These are phyloP conservation scores for Vespertilio murinus DNA, from an alignment of 2,797 vertebrate species.

Conservation along the genomic window DNA sequence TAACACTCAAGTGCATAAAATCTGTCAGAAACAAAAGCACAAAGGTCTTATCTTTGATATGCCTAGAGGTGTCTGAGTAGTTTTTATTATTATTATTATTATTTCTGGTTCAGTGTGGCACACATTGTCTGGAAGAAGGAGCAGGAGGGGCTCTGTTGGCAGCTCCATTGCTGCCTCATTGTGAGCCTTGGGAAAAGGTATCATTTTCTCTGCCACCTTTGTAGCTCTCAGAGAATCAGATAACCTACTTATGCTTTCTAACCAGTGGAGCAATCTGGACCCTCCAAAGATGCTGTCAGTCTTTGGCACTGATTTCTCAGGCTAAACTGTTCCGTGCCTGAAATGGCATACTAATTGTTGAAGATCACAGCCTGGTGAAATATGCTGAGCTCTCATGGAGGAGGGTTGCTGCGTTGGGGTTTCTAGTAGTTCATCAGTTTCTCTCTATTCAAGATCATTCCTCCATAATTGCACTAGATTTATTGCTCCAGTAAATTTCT, in stretches of 20 bases:
- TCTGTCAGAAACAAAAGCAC: conserved; percentile 76
- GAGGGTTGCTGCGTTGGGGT: background rate
- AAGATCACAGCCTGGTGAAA: conserved; percentile 65
- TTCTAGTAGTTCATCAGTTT: conserved; percentile 55
- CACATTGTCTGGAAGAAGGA: conserved; percentile 66
- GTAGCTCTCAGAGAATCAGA: conserved; percentile 73
- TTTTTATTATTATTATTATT: conserved; percentile 63
- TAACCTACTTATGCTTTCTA: conserved; percentile 73
- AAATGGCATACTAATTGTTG: background rate
- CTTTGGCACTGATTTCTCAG: conserved; percentile 30
- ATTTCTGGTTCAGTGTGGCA: conserved; percentile 78
- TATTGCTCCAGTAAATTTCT: conserved; percentile 84
- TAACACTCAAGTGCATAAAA: conserved; percentile 78
- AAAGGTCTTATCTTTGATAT: conserved; percentile 73
- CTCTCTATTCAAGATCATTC: conserved; percentile 76
- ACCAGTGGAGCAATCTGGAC: conserved; percentile 72
- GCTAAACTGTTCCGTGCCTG: conserved; percentile 26
- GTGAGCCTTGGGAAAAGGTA: conserved; percentile 76
- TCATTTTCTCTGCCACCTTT: conserved; percentile 74
- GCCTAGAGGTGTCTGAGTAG: conserved; percentile 58
- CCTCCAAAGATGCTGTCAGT: conserved; percentile 56
- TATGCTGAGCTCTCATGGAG: background rate
- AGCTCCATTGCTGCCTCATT: conserved; percentile 70
- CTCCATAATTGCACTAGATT: conserved; percentile 81
- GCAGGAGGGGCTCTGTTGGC: conserved; percentile 41